A percentile compares a stretch with the other conserved stretches of the same genome.
These are phyloP conservation scores for Eilema sororculum DNA, from an alignment of 2,888 invertebrate species.

Conservation along the genomic window DNA sequence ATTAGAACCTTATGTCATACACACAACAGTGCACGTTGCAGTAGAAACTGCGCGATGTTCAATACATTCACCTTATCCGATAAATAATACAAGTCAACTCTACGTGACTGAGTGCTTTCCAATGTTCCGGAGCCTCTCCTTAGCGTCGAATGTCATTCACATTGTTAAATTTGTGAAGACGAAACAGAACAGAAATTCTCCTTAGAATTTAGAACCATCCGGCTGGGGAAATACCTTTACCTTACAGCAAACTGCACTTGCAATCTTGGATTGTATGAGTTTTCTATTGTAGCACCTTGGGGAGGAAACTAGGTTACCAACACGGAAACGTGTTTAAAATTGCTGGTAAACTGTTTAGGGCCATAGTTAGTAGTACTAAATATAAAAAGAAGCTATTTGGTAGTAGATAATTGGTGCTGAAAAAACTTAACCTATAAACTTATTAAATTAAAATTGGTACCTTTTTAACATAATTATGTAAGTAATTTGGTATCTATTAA, in stretches of 20 bases:
- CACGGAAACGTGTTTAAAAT: too few relatives aligned
- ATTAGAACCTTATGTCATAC: background rate
- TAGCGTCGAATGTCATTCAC: slow-evolving; percentile 3
- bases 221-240: background rate
- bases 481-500: too few relatives aligned
- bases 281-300: too few relatives aligned
- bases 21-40: background rate
- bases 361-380: too few relatives aligned
- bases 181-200: background rate
- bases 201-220: background rate
- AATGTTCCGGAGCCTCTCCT: background rate
- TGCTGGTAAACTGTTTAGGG: too few relatives aligned
- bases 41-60: slow-evolving; percentile 1
- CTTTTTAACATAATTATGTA: too few relatives aligned
- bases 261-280: background rate
- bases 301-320: too few relatives aligned
- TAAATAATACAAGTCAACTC: slow-evolving; percentile 7
- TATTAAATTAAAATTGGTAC: too few relatives aligned
- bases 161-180: background rate
- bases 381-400: too few relatives aligned
- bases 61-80: slow-evolving; percentile 12
- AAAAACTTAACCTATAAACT: too few relatives aligned
- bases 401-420: too few relatives aligned
- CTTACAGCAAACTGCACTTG: background rate
- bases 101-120: slow-evolving; percentile 14